Percentiles rank a stretch among this genome's conserved stretches.
Conservation (phyloP, 2,797 vertebrate genomes). For the Sebastes matsubarae region DNA sequence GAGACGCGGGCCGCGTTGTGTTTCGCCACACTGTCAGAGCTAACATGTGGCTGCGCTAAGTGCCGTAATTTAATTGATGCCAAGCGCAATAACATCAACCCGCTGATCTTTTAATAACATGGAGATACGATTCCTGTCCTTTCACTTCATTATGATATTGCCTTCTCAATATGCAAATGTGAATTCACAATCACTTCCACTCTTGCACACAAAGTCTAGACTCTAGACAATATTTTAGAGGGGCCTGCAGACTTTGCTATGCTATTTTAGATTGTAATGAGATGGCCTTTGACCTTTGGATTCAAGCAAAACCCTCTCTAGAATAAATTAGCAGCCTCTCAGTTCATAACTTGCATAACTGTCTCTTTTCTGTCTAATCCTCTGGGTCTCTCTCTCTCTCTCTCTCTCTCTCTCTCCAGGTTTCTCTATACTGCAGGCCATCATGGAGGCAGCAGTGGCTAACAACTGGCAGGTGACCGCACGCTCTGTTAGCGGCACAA, state of each 20-base stretch:
- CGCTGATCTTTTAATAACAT: constrained; percentile 72
- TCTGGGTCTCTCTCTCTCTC: constrained; percentile 17
- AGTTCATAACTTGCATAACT: constrained; percentile 30
- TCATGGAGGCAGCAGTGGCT: constrained; percentile 98
- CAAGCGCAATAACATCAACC: constrained; percentile 70
- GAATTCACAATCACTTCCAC: constrained; percentile 24
- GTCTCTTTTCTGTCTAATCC: constrained; percentile 39
- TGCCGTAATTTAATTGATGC: constrained; percentile 73
- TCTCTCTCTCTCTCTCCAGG: constrained; percentile 75
- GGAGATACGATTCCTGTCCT: constrained; percentile 62
- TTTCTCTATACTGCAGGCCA: constrained; percentile 98
- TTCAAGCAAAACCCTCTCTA: constrained; percentile 48
- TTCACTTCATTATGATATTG: constrained; percentile 63
- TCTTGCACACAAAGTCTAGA: constrained; percentile 30
- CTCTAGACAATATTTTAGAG: constrained; percentile 51
- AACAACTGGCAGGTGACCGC: constrained; percentile 99
- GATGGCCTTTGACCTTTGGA: constrained; percentile 69
- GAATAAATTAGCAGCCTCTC: constrained; percentile 64
- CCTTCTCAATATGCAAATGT: constrained; percentile 62
- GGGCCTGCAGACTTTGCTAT: constrained; percentile 43
- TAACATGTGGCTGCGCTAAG: constrained; percentile 72
- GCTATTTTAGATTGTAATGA: constrained; percentile 72
- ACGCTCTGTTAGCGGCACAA: constrained; percentile 95
- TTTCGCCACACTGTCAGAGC: constrained; percentile 60
- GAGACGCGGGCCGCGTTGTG: constrained; percentile 42